Conservation (phyloP, 1,140 invertebrate species). For the Pachypsylla venusta region DNA sequence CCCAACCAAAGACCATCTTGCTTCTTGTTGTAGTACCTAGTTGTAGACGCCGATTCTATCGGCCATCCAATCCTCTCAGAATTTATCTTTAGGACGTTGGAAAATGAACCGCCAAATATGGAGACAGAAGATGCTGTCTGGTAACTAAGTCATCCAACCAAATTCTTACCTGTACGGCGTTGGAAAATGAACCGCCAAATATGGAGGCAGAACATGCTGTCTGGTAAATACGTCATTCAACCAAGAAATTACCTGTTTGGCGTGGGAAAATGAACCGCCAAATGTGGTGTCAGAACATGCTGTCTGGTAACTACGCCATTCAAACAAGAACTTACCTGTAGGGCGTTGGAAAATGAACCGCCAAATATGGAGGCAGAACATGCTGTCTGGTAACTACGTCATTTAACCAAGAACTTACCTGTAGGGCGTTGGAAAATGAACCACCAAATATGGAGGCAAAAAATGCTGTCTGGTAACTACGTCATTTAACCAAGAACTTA, state of each 20-base stretch:
- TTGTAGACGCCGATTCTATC: too few species aligned
- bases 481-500: slow-evolving; percentile 75
- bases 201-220: slow-evolving; percentile 74
- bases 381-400: slow-evolving; percentile 72
- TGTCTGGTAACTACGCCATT: slow-evolving; percentile 63
- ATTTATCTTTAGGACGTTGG: slow-evolving; percentile 55
- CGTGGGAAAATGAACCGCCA: slow-evolving; percentile 77
- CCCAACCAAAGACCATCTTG: too few species aligned
- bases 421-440: slow-evolving; percentile 78
- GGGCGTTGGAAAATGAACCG: slow-evolving; percentile 74
- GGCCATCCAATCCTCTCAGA: too few species aligned
- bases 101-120: slow-evolving; percentile 82
- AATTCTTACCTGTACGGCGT: slow-evolving; percentile 54
- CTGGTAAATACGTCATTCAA: slow-evolving; percentile 73
- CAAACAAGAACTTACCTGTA: slow-evolving; percentile 45
- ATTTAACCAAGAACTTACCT: slow-evolving; percentile 64
- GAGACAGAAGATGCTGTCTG: slow-evolving; percentile 68
- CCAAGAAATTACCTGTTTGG: slow-evolving; percentile 63
- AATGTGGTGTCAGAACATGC: slow-evolving; percentile 76
- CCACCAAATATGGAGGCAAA: slow-evolving; percentile 74
- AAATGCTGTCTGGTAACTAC: slow-evolving; percentile 68
- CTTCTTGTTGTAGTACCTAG: too few species aligned
- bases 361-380: slow-evolving; percentile 77
- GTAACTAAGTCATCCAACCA: slow-evolving; percentile 85
- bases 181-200: slow-evolving; percentile 82